Evolutionary conservation across 2,113 vertebrate genomes (phyloP).

Genomic region (Antennarius striatus): DNA sequence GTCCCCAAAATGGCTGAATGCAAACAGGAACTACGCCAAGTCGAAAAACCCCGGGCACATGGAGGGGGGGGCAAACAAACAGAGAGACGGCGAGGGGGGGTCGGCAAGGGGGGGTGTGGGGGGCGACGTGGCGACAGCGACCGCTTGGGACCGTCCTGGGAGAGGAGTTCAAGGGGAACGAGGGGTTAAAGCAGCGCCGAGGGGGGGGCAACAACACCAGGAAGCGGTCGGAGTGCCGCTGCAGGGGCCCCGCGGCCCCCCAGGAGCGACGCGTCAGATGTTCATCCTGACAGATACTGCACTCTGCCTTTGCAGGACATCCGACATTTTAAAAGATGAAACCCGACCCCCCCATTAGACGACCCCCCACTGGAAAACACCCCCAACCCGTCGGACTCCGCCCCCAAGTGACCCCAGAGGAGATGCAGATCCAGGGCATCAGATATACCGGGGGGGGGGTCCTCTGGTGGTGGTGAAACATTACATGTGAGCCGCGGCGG

Average conservation of each 20-base stretch:
- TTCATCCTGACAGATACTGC: too few species aligned
- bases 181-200: slow-evolving; percentile 18
- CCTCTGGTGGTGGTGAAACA: not conserved
- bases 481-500: not conserved
- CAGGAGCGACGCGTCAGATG: too few species aligned
- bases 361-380: not conserved
- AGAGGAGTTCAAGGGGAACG: slow-evolving; percentile 66
- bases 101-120: slow-evolving; percentile 50
- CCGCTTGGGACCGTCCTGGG: slow-evolving; percentile 63
- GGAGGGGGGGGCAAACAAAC: slow-evolving; percentile 62
- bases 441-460: not conserved
- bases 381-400: not conserved
- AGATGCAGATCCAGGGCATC: too few species aligned
- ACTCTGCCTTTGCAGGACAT: too few species aligned
- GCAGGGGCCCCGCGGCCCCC: too few species aligned
- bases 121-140: slow-evolving; percentile 63
- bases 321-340: slow-evolving; percentile 30
- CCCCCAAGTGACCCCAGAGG: too few species aligned
- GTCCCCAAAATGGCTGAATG: slow-evolving; percentile 89
- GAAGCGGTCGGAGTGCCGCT: too few species aligned
- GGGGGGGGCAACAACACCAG: too few species aligned
- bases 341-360: not conserved
- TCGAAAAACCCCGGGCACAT: slow-evolving; percentile 75
- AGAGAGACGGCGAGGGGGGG: slow-evolving; percentile 20
- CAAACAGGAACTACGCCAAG: slow-evolving; percentile 86